Conservation (phyloP, 2,888 invertebrate genomes). For the Sabatieria punctata region DNA sequence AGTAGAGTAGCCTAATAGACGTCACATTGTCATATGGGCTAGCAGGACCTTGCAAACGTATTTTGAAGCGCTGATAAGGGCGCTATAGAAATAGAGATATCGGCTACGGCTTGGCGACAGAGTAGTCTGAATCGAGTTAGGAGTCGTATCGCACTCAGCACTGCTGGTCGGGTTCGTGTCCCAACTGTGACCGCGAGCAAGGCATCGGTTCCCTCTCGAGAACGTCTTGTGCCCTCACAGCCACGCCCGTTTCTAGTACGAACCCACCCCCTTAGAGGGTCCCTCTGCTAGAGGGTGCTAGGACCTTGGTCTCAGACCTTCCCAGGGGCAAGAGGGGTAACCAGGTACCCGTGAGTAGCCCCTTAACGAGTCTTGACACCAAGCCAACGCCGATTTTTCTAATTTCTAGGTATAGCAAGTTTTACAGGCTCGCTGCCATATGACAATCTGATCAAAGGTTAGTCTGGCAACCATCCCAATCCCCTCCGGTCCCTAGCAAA, state of each 20-base stretch:
- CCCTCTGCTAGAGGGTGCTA: neutral
- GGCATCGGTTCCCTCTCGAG: neutral
- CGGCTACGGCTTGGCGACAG: constrained; percentile 5
- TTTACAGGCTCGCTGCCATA: too few species aligned
- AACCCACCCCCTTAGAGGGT: neutral
- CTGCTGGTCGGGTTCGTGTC: neutral
- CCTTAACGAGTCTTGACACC: constrained; percentile 1
- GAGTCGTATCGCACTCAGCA: constrained; percentile 3
- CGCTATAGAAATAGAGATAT: too few species aligned
- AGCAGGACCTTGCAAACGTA: too few species aligned
- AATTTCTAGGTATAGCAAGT: too few species aligned
- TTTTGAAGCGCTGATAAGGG: too few species aligned
- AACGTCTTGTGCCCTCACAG: constrained; percentile 2
- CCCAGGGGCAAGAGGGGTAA: neutral
- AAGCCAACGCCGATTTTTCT: too few species aligned
- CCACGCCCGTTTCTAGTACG: constrained; percentile 4
- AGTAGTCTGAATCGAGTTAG: constrained; percentile 8
- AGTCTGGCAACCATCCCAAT: too few species aligned
- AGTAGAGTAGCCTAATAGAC: too few species aligned
- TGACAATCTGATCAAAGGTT: too few species aligned
- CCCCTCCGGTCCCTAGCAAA: too few species aligned
- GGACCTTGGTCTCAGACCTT: constrained; percentile 5
- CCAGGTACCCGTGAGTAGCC: constrained; percentile 1
- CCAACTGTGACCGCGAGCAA: neutral
- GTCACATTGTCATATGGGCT: too few species aligned